Evolutionary conservation across 2,888 invertebrate species (phyloP), one percentile per base, ranked within the genome.

Genomic region (Agonum fuliginosum): DNA sequence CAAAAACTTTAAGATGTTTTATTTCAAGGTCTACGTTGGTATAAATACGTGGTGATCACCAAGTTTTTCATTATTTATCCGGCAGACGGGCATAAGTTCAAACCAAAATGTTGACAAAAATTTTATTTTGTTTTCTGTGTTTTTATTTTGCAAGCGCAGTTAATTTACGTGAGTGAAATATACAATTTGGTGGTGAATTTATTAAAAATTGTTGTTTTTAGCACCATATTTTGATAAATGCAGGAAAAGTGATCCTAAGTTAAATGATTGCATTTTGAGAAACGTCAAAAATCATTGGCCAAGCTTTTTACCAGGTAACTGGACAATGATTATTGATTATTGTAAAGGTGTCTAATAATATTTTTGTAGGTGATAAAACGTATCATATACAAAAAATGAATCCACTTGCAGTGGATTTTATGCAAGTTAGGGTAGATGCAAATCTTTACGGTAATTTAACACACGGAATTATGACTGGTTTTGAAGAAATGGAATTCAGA

Each of bases 401-500:
- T 62, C 58, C 58, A 27, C 17, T 62, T 8, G 0, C 3, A 1
- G 10, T 62, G 6, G 14, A 27, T 17, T 62, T 17, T 27, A 62
- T 62, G 58, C 58, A 30, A 17, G 58, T 62, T 19, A 62, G 8
- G 30, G 30, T 62, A 0, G 58, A 62, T 27, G 14, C 27, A 30
- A 62, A 62, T 62, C 12, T 62, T 4, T 62, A 30, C 8, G 58
- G 58, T 5, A 62, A 62, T 34, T 27, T 62, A 17, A 62, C 58
- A 62, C 17, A 30, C 2, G 58, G 30, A 0, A 14, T 17, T 8
- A 17, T 30, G 58, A 6, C 6, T 17, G 58, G 58, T 30, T 62
- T 62, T 30, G 14, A 62, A 4, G 12, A 12, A 3, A 20, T 20
- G 10, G 24, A 54, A 54, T n/a, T 54, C 8, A 22, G 20, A 54